phyloP scores from a whole-genome alignment of 2,888 invertebrate species.

The Hypselothyrea guttata region DNA sequence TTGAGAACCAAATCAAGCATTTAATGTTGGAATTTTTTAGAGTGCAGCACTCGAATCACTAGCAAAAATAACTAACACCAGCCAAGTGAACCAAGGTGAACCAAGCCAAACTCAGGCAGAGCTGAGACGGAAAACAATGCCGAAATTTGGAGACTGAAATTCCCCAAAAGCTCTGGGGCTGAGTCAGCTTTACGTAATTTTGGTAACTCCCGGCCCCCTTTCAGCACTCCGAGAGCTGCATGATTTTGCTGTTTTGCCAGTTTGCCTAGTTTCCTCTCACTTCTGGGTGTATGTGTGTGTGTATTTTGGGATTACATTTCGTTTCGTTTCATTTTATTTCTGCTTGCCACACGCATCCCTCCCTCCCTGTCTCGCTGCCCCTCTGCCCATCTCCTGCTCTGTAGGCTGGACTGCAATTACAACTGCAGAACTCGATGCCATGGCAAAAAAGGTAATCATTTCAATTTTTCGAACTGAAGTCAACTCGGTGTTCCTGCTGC shows the following conservation, averaged over 20 bases:
- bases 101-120: neutral
- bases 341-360: slow-evolving; percentile 63
- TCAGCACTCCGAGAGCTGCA: neutral
- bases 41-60: neutral
- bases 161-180: slow-evolving; percentile 15
- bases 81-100: slow-evolving; percentile 6
- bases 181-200: slow-evolving; percentile 46
- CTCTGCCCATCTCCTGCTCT: neutral
- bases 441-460: slow-evolving; percentile 51
- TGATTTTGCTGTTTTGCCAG: neutral
- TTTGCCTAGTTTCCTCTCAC: slow-evolving; percentile 10
- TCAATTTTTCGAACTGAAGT: slow-evolving; percentile 45
- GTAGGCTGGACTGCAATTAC: slow-evolving; percentile 54
- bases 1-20: too few relatives aligned
- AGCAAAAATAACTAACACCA: neutral
- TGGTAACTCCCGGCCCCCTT: slow-evolving; percentile 17
- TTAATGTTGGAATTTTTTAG: too few relatives aligned
- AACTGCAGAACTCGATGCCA: slow-evolving; percentile 16
- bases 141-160: slow-evolving; percentile 23
- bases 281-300: slow-evolving; percentile 27
- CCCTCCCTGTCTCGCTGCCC: too few relatives aligned
- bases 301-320: slow-evolving; percentile 51
- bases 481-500: slow-evolving; percentile 61
- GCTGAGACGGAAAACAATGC: slow-evolving; percentile 39
- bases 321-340: slow-evolving; percentile 2